Conservation (phyloP, 2,888 invertebrate species). For the Melanotus villosus region DNA sequence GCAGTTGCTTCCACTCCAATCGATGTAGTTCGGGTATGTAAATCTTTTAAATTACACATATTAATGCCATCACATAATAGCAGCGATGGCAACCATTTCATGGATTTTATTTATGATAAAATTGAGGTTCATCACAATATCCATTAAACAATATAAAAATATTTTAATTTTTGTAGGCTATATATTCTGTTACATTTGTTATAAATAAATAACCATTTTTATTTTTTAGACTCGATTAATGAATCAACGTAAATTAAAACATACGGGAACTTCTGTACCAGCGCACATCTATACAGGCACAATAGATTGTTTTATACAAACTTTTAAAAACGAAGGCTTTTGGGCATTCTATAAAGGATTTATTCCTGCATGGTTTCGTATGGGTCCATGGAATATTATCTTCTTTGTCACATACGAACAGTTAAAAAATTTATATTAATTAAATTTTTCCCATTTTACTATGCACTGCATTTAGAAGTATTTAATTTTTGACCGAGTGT, state of each 20-base stretch:
- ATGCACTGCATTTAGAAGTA: constrained; percentile 32
- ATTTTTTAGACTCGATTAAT: constrained; percentile 88
- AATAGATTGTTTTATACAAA: constrained; percentile 78
- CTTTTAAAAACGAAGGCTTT: constrained; percentile 89
- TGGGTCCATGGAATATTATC: constrained; percentile 98
- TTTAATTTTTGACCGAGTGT: constrained; percentile 13
- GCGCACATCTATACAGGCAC: constrained; percentile 84
- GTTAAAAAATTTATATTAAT: constrained; percentile 80
- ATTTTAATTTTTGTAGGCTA: too few species aligned
- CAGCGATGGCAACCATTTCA: too few species aligned
- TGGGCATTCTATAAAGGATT: constrained; percentile 95
- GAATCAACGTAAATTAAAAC: constrained; percentile 84
- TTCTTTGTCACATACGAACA: constrained; percentile 96
- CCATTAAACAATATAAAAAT: too few species aligned
- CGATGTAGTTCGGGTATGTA: constrained; percentile 87
- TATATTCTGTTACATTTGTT: too few species aligned
- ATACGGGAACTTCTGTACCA: constrained; percentile 69
- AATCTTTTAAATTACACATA: background rate
- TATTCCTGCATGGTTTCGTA: constrained; percentile 94
- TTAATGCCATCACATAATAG: too few species aligned
- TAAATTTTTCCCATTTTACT: constrained; percentile 5
- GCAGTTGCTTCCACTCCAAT: constrained; percentile 95
- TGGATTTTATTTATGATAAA: too few species aligned
- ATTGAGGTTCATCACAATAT: too few species aligned
- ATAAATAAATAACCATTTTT: background rate